Evolutionary conservation across 1,140 invertebrate species (phyloP), one percentile per base, ranked within the genome.

Genomic region (Octopus bimaculoides): DNA sequence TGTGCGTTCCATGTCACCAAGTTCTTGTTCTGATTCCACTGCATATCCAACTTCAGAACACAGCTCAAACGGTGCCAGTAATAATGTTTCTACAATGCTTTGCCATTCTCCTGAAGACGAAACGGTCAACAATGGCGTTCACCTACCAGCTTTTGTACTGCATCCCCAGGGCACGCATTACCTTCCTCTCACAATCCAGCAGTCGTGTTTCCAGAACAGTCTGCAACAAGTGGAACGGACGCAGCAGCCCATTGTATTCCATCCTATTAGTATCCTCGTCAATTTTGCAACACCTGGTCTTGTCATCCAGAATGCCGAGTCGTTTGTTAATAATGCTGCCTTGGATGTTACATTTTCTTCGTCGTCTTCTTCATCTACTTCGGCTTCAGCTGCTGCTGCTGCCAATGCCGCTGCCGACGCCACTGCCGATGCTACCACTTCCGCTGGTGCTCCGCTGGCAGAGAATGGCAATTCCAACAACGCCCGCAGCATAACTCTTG

Each of bases 101-200:
- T 75, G n/a, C n/a, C 69, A 5, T 10, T 14, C 12, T 52, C 10
- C 56, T 14, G 82, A 91, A 91, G 79, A 90, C 90, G 55, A 89
- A 86, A 77, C 82, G 88, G 1, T 52, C 73, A 54, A 75, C 81
- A 79, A 78, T 69, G n/a, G 77, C 80, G 14, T 86, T 9, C 85
- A 82, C 5, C 92, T 96, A 5, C 95, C 95, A 3, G 94, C 95
- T 52, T 96, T 96, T 87, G 94, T 94, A 0, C 89, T 96, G 1
- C 95, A 96, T 89, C 93, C 94, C 52, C 92, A 94, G 89, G 96
- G 96, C 20, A 93, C 94, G n/a, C 97, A 95, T 87, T 98, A 98
- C 89, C 92, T 98, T 77, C 97, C 96, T 5, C 88, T 97, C 71
- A 95, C 95, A n/a, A 92, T 98, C 17, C 95, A 97, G 82, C 93